phyloP scores from a whole-genome alignment of 2,888 invertebrate species.

The Orgyia antiqua region DNA sequence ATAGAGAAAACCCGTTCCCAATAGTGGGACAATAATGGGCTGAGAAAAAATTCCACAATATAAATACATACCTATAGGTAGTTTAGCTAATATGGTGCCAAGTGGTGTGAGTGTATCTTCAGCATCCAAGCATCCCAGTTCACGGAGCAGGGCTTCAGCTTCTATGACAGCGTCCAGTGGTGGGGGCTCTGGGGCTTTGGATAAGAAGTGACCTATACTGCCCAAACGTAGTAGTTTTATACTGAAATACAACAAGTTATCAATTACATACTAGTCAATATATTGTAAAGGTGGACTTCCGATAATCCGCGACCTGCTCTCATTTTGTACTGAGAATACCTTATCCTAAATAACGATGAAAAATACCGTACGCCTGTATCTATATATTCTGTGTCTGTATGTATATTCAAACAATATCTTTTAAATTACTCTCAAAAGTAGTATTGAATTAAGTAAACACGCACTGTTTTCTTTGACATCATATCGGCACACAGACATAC shows the following conservation, averaged over 20 bases:
- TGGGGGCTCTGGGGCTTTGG: slow-evolving; percentile 97
- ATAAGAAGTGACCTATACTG: slow-evolving; percentile 94
- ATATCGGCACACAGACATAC: no score
- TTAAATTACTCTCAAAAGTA: no score
- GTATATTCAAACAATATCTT: no score
- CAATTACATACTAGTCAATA: not conserved
- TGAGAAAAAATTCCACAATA: no score
- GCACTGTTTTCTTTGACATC: no score
- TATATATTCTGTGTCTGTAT: no score
- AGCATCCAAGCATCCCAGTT: slow-evolving; percentile 94
- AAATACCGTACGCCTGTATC: no score
- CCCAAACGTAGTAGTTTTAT: slow-evolving; percentile 91
- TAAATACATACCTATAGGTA: slow-evolving; percentile 87
- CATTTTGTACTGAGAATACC: no score
- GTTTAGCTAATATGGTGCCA: slow-evolving; percentile 93
- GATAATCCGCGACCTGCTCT: not conserved
- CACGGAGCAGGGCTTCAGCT: slow-evolving; percentile 90
- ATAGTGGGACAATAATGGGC: no score
- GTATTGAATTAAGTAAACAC: no score
- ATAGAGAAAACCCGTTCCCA: no score
- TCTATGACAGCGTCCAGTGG: slow-evolving; percentile 99
- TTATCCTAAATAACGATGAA: no score
- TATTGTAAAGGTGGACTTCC: not conserved
- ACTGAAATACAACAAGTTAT: slow-evolving; percentile 27
- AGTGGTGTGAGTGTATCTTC: slow-evolving; percentile 94